Conservation (phyloP, 2,113 vertebrate species). For the Brevimyrus niger region DNA sequence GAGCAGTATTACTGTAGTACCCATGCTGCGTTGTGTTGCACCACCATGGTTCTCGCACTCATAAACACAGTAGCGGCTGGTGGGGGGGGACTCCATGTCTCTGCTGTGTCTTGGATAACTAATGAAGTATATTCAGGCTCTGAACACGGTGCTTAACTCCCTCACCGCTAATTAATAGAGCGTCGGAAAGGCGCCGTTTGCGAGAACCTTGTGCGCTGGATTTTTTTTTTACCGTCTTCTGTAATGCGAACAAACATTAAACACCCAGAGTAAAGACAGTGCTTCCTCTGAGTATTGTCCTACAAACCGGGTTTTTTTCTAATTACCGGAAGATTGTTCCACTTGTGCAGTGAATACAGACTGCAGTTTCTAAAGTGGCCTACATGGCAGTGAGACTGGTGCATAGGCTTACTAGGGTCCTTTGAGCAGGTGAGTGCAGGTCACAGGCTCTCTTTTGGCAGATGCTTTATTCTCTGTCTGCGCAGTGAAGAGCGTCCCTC, state of each 20-base stretch:
- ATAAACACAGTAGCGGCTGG: neutral
- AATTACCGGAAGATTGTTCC: constrained; percentile 68
- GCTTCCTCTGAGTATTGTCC: constrained; percentile 50
- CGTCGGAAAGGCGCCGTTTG: constrained; percentile 43
- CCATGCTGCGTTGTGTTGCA: neutral
- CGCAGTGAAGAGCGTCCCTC: neutral
- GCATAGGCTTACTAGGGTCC: constrained; percentile 31
- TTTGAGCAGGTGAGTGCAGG: constrained; percentile 26
- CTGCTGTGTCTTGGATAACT: constrained; percentile 38
- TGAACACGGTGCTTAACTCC: constrained; percentile 54
- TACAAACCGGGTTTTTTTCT: constrained; percentile 56
- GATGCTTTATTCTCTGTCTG: neutral
- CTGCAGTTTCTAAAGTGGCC: constrained; percentile 57
- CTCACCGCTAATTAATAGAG: constrained; percentile 60
- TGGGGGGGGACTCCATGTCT: neutral
- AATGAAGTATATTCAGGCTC: constrained; percentile 58
- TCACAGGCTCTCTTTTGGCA: neutral
- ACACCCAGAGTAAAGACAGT: constrained; percentile 41
- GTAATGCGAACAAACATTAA: constrained; percentile 55
- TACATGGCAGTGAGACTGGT: constrained; percentile 57
- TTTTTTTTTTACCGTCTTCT: constrained; percentile 45
- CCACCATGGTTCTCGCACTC: neutral
- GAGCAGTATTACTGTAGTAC: neutral
- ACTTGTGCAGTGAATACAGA: constrained; percentile 47
- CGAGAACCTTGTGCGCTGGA: constrained; percentile 46